Evolutionary conservation across 2,113 vertebrate genomes (phyloP).

Genomic region (Delphinus delphis): DNA sequence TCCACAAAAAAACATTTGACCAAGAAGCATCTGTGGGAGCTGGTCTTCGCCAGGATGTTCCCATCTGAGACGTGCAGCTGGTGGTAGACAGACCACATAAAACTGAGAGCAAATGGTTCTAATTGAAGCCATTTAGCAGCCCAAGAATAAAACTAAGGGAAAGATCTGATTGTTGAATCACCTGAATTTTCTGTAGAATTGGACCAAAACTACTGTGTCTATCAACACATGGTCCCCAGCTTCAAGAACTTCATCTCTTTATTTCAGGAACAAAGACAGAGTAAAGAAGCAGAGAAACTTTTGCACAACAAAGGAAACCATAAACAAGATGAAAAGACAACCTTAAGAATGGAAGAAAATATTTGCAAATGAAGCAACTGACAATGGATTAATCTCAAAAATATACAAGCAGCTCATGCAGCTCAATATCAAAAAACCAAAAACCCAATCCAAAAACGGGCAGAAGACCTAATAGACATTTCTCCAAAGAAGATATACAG

Average conservation of each 20-base stretch:
- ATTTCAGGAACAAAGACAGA: not conserved
- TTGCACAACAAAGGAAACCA: too few relatives aligned
- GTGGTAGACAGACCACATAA: not conserved
- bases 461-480: too few relatives aligned
- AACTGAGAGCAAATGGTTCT: rapidly evolving
- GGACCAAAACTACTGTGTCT: not conserved
- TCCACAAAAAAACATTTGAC: rapidly evolving
- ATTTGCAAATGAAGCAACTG: too few relatives aligned
- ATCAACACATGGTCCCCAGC: not conserved
- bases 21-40: not conserved
- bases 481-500: too few relatives aligned
- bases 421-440: too few relatives aligned
- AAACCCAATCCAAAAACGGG: too few relatives aligned
- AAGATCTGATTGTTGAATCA: not conserved
- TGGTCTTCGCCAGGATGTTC: rapidly evolving
- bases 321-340: too few relatives aligned
- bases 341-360: too few relatives aligned
- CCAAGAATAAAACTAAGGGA: not conserved
- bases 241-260: not conserved
- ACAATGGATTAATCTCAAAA: too few relatives aligned
- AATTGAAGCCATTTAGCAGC: rapidly evolving
- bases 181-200: not conserved
- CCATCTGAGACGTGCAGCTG: rapidly evolving
- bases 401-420: too few relatives aligned
- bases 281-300: not conserved